Evolutionary conservation across 2,888 invertebrate species (phyloP), one percentile per base, ranked within the genome.

Genomic region (Mayetiola destructor): DNA sequence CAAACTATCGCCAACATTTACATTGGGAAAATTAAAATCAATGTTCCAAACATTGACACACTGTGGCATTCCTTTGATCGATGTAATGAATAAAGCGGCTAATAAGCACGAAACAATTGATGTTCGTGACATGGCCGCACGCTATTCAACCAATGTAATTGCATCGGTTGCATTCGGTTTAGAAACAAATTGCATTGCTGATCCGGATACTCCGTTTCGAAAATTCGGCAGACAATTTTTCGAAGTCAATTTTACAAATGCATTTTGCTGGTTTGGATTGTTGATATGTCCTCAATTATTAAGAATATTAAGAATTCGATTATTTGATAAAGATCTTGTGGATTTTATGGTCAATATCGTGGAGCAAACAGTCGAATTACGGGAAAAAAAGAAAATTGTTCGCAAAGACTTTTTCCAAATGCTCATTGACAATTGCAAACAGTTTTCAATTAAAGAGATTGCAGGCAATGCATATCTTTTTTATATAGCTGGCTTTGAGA

Each of bases 1-100:
- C 1, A 79, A 79, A 63, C 69, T 82, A 65, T 76, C 80, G 1
- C 78, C 81, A 0, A 75, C 78, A 0, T 82, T 80, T 64, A 78
- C 81, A 1, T 53, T 30, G 3, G 78, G 76, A n/a, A 81, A 80
- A 66, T 66, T 82, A 55, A 80, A 78, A 64, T 72, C 69, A 3
- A 78, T 80, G 76, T 79, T 77, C 62, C 72, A 73, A 0, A 73
- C 77, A 3, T 73, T 80, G 16, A 70, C 75, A 48, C 68, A 74
- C 16, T 76, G 78, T 57, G 76, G 77, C 0, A 65, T 72, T 27
- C 70, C 76, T 59, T 73, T 79, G 60, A 63, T 71, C 2, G 64
- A 64, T 12, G 73, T 73, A 55, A 68, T 73, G 1, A 68, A 73
- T 16, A 63, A 66, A n/a, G 59, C 68, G 8, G 62, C 69, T 9